phyloP scores from a whole-genome alignment of 2,888 invertebrate genomes.

The Morpho deidamia region DNA sequence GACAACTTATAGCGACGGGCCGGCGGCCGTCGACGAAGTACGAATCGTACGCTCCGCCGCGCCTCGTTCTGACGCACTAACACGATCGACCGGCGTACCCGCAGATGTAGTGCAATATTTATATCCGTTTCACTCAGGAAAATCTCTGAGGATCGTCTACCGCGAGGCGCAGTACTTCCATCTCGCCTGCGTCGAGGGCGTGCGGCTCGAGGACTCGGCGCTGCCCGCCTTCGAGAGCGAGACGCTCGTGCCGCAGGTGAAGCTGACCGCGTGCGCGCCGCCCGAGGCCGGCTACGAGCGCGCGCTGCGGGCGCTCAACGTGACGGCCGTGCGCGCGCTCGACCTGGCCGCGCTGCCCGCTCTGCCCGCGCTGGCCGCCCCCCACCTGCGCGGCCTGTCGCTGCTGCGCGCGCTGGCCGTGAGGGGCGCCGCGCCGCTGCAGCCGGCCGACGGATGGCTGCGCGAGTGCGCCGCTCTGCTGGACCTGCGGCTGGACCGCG shows the following conservation, averaged over 20 bases:
- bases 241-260: conserved; percentile 13
- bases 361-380: conserved; percentile 59
- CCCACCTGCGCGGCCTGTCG: conserved; percentile 80
- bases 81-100: too few species aligned
- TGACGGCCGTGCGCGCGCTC: conserved; percentile 75
- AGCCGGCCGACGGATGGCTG: not conserved
- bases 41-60: too few species aligned
- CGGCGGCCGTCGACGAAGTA: too few species aligned
- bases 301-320: conserved; percentile 22
- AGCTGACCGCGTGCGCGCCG: conserved; percentile 24
- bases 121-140: not conserved
- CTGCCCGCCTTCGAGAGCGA: conserved; percentile 23
- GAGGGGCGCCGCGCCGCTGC: conserved; percentile 7
- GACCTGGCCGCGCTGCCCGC: conserved; percentile 69
- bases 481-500: conserved; percentile 18
- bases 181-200: conserved; percentile 19
- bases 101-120: too few species aligned
- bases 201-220: conserved; percentile 21
- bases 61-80: too few species aligned
- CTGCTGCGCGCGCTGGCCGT: conserved; percentile 3
- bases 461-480: not conserved
- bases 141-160: conserved; percentile 10
- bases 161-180: conserved; percentile 9
- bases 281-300: conserved; percentile 22
- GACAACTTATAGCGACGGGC: too few species aligned